Base-by-base conservation (phyloP, 2,797 vertebrate species). In the Cetoscarus ocellatus region DNA sequence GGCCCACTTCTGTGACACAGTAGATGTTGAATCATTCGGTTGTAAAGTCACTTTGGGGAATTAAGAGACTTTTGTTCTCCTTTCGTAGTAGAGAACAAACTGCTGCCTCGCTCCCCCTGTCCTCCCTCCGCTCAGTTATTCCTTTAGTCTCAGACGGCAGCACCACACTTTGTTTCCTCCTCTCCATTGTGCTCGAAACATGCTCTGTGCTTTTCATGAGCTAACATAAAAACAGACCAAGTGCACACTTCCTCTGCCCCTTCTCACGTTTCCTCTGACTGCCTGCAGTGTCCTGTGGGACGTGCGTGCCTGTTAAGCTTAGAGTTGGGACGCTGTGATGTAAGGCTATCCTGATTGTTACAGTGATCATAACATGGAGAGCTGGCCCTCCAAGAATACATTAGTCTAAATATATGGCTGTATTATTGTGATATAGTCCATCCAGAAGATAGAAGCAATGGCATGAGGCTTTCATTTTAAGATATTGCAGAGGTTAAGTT, bases 11-110 rank as follows among this genome's bases (percentile, higher is more conserved):
- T 77, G 62, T 52, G 61, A 82, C 68, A 82, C 59, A 49, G 51
- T 18, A 38, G 47, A 67, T 73, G 71, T 60, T 36, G 53, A 78
- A 56, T 66, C 53, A 57, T 72, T 65, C 66, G 45, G 49, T 74
- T 83, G 61, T 77, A 75, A 84, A 84, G 69, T 82, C 65, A 75
- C 79, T 55, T 42, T 39, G 61, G 83, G 75, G 82, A 80, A 86
- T 84, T 77, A 73, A 78, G 72, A 75, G 42, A 67, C 48, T 47
- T 74, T 57, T 78, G 48, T 72, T 83, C 51, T 57, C 35, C 13
- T 64, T 56, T 68, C 27, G 36, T 49, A 51, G 42, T 52, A 39
- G 36, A 77, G 70, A 82, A 81, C 73, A 86, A 82, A 84, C 73
- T 42, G 44, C 36, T 75, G 53, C 66, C 66, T 70, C 50, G 42